phyloP scores from a whole-genome alignment of 2,888 invertebrate species.

The Cerceris ruficornis region DNA sequence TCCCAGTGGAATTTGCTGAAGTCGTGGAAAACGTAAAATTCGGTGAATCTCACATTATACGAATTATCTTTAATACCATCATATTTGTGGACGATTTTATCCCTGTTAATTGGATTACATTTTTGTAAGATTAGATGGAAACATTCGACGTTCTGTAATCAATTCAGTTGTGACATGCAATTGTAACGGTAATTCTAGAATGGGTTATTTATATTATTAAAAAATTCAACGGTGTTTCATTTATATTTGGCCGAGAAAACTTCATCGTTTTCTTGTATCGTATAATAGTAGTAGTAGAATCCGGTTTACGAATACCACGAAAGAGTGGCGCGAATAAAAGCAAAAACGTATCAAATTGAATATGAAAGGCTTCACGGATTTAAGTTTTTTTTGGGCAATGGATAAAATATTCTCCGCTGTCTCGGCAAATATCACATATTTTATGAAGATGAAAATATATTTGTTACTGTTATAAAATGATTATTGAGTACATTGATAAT shows the following conservation, averaged over 20 bases:
- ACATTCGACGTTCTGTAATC: background rate
- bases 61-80: no score
- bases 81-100: background rate
- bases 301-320: slow-evolving; percentile 2
- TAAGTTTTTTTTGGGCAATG: no score
- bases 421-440: no score
- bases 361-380: background rate
- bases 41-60: background rate
- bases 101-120: background rate
- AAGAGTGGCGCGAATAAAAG: slow-evolving; percentile 10
- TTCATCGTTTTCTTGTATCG: background rate
- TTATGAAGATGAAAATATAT: no score
- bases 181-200: background rate
- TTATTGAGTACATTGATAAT: no score
- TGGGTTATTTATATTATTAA: no score
- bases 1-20: background rate
- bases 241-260: no score
- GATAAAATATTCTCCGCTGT: no score
- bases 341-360: background rate
- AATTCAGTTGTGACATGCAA: background rate
- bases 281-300: slow-evolving; percentile 1
- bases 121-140: background rate
- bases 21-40: background rate
- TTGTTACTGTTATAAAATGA: no score
- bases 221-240: no score